phyloP scores from a whole-genome alignment of 1,140 invertebrate genomes.

The Aphelenchoides avenae region DNA sequence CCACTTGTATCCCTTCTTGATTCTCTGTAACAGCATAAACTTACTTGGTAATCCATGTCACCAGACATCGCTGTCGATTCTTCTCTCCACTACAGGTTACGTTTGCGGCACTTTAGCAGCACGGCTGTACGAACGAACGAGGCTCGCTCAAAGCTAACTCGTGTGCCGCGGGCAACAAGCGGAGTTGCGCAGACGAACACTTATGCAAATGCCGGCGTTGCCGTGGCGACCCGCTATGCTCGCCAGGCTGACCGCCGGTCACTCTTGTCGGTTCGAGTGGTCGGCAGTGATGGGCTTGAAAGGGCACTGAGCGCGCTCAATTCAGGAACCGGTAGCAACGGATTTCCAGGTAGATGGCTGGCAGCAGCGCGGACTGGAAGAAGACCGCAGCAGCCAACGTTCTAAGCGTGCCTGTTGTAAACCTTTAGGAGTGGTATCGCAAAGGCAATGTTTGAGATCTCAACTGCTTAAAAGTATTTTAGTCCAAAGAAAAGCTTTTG shows the following conservation, averaged over 20 bases:
- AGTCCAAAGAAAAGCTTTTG: neutral
- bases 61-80: too few species aligned
- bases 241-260: conserved; percentile 2
- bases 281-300: too few species aligned
- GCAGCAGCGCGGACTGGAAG: conserved; percentile 11
- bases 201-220: too few species aligned
- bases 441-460: neutral
- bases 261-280: conserved; percentile 5
- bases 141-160: too few species aligned
- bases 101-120: too few species aligned
- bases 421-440: neutral
- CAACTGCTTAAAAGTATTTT: neutral
- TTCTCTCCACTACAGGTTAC: too few species aligned
- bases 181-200: too few species aligned
- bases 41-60: conserved; percentile 30
- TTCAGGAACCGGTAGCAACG: conserved; percentile 11
- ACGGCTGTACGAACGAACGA: too few species aligned
- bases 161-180: too few species aligned
- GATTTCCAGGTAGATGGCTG: conserved; percentile 15
- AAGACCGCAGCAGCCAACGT: conserved; percentile 1
- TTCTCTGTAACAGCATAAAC: conserved; percentile 5
- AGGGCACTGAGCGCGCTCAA: neutral
- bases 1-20: conserved; percentile 8
- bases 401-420: conserved; percentile 5
- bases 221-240: neutral